phyloP scores from a whole-genome alignment of 2,113 vertebrate genomes.

The Myiozetetes cayanensis region DNA sequence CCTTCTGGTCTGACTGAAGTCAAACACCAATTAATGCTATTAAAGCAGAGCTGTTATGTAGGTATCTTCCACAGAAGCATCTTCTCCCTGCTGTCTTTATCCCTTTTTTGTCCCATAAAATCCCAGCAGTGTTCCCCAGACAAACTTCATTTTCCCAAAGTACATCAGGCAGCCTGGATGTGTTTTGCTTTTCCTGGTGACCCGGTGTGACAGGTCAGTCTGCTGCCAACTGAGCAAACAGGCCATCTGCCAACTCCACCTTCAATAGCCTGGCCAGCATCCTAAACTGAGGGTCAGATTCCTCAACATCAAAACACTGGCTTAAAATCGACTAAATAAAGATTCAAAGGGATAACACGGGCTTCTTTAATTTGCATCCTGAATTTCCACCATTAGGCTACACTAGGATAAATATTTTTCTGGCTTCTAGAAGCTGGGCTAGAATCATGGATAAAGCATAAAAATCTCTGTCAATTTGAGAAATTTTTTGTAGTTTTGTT shows the following conservation, averaged over 20 bases:
- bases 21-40: constrained; percentile 47
- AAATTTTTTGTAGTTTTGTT: neutral
- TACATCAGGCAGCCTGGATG: neutral
- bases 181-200: constrained; percentile 1
- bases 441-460: neutral
- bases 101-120: neutral
- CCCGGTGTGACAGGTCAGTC: neutral
- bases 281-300: neutral
- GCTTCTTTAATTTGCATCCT: neutral
- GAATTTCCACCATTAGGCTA: neutral
- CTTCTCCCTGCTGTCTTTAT: constrained; percentile 4
- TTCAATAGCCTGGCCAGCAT: neutral
- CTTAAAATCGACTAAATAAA: neutral
- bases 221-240: neutral
- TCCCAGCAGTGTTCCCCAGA: neutral
- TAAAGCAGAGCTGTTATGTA: neutral
- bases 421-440: neutral
- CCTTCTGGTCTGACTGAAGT: constrained; percentile 26
- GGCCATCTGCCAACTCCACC: neutral
- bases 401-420: neutral
- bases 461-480: neutral
- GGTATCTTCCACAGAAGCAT: neutral
- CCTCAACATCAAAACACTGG: neutral
- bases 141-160: neutral
- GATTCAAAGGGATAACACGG: neutral